Evolutionary conservation across 2,797 vertebrate genomes (phyloP).

Genomic region (Phrynocephalus guinanensis): DNA sequence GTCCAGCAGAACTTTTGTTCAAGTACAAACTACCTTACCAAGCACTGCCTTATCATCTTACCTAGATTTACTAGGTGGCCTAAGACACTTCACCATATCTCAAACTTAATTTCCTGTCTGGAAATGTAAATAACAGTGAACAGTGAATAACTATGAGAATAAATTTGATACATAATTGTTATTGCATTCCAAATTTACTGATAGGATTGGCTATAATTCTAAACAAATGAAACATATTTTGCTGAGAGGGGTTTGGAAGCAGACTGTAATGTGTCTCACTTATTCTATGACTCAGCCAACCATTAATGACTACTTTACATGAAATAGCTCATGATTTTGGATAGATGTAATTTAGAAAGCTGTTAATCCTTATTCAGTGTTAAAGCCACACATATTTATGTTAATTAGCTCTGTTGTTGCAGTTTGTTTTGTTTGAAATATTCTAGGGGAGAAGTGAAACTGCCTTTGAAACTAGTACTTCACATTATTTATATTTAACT

Average conservation of each 20-base stretch:
- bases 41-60: background rate
- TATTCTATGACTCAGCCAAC: background rate
- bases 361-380: conserved; percentile 36
- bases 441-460: conserved; percentile 9
- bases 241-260: background rate
- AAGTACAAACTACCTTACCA: background rate
- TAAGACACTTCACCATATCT: background rate
- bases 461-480: conserved; percentile 22
- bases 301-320: conserved; percentile 18
- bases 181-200: background rate
- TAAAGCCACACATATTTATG: conserved; percentile 27
- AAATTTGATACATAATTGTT: conserved; percentile 25
- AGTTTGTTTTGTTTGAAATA: conserved; percentile 22
- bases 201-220: background rate
- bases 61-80: background rate
- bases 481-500: conserved; percentile 25
- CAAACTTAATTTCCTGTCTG: conserved; percentile 12
- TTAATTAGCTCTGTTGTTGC: conserved; percentile 23
- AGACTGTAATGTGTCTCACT: background rate
- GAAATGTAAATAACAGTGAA: conserved; percentile 10
- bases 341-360: conserved; percentile 31
- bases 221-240: conserved; percentile 22
- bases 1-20: background rate
- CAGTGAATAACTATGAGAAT: conserved; percentile 15
- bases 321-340: conserved; percentile 25